Evolutionary conservation across 1,140 invertebrate species (phyloP), one percentile per base, ranked within the genome.

Genomic region (Neuroterus valhalla): DNA sequence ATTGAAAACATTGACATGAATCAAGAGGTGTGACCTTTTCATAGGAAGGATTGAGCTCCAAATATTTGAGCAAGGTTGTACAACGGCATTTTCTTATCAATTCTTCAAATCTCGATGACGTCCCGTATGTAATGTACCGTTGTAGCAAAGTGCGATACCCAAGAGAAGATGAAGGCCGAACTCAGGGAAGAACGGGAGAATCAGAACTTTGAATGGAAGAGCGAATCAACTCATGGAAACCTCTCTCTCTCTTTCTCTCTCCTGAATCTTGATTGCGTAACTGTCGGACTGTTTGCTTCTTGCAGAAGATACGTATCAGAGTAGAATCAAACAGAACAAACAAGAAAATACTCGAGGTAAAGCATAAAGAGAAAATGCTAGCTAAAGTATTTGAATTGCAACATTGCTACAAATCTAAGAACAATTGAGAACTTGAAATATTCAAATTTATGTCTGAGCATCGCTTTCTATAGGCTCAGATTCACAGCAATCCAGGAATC

Each of bases 271-370:
- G 78, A 84, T 84, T 80, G 80, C 79, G 76, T 76, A 81, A 82
- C 79, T 84, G 83, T 82, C 79, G 75, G 78, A 80, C 48, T 66
- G 74, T 81, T 82, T 80, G 70, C 80, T 79, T 15, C 72, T 76
- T 43, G 71, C 69, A n/a, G 78, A 70, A 74, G 66, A 74, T 74
- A 73, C 70, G 76, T 78, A 80, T 80, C 75, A 72, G 46, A 38
- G 55, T 73, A 70, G 46, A 62, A 15, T 14, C 23, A 62, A 62
- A 62, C 55, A 31, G n/a, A 23, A 62, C 55, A 23, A 62, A 62
- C 55, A 31, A 62, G 55, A 62, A 15, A 62, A 31, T 14, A 14
- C 55, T 62, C 31, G 4, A 62, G 55, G 55, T n/a, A n/a, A n/a
- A n/a, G n/a, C n/a, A n/a, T n/a, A n/a, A n/a, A n/a, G n/a, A n/a